These are phyloP conservation scores for Varanus komodoensis DNA, from an alignment of 2,113 vertebrate genomes.

Conservation along the genomic window DNA sequence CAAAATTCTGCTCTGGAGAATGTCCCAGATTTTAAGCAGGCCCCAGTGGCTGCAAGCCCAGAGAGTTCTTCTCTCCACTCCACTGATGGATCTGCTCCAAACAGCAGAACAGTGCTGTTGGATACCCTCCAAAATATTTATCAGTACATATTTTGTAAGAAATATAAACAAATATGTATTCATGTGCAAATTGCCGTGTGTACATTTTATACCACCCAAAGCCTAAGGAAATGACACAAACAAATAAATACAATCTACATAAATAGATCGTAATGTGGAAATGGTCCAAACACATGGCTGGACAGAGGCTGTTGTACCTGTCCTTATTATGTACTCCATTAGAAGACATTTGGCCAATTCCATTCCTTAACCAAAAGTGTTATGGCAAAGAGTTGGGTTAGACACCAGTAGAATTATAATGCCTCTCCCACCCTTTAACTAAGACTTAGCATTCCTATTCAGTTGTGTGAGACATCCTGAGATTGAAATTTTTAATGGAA, in stretches of 20 bases:
- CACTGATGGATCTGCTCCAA: too few relatives aligned
- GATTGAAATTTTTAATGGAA: constrained; percentile 40
- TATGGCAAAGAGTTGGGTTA: neutral
- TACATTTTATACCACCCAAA: neutral
- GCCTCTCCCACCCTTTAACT: constrained; percentile 15
- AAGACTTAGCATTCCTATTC: constrained; percentile 44
- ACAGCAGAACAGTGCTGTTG: too few relatives aligned
- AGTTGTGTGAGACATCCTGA: constrained; percentile 15
- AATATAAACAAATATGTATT: neutral
- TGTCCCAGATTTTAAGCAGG: too few relatives aligned
- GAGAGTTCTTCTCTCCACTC: too few relatives aligned
- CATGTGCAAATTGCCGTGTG: neutral
- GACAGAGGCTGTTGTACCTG: neutral
- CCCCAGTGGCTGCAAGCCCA: too few relatives aligned
- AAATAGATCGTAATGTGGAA: neutral
- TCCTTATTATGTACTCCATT: neutral
- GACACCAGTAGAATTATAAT: constrained; percentile 44
- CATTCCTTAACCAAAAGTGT: neutral
- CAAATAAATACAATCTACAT: too few relatives aligned
- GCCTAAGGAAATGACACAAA: too few relatives aligned
- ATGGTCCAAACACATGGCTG: neutral
- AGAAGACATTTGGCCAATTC: neutral
- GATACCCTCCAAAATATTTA: neutral
- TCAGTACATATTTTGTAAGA: neutral
- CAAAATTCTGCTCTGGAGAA: too few relatives aligned